Percentiles rank a stretch among this genome's conserved stretches.
Conservation (phyloP, 1,140 invertebrate genomes). For the Megathymus violae region DNA sequence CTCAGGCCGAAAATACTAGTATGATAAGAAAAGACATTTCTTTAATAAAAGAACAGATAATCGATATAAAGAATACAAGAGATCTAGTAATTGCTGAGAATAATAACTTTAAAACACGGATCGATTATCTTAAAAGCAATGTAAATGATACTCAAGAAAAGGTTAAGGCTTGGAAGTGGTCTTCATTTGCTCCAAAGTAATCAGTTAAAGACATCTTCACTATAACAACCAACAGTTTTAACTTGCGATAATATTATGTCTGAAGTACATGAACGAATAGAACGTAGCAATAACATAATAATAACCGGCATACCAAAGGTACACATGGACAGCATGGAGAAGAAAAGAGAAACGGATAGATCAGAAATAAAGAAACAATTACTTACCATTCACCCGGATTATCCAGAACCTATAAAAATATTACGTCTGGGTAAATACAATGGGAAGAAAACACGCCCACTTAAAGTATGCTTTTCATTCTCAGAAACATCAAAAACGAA, state of each 20-base stretch:
- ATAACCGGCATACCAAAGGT: constrained; percentile 1
- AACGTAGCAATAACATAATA: constrained; percentile 18
- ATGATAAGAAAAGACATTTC: constrained; percentile 18
- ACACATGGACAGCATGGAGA: no score
- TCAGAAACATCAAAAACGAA: no score
- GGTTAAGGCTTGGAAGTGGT: neutral
- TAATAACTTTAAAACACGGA: constrained; percentile 3
- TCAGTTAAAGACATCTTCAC: neutral
- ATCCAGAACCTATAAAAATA: no score
- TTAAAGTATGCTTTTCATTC: no score
- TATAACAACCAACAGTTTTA: neutral
- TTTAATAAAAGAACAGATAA: constrained; percentile 6
- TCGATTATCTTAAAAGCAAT: neutral
- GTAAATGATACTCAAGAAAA: constrained; percentile 7
- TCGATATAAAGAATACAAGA: constrained; percentile 9
- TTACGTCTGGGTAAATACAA: no score
- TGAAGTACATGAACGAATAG: constrained; percentile 13
- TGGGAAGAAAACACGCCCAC: no score
- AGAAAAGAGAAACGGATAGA: no score
- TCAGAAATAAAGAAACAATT: no score
- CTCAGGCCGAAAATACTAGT: constrained; percentile 9
- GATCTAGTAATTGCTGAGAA: constrained; percentile 1
- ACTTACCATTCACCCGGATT: no score
- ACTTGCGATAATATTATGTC: neutral
- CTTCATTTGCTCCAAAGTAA: neutral